Base-by-base conservation (phyloP, 2,888 invertebrate species). In the Idaea straminata region DNA sequence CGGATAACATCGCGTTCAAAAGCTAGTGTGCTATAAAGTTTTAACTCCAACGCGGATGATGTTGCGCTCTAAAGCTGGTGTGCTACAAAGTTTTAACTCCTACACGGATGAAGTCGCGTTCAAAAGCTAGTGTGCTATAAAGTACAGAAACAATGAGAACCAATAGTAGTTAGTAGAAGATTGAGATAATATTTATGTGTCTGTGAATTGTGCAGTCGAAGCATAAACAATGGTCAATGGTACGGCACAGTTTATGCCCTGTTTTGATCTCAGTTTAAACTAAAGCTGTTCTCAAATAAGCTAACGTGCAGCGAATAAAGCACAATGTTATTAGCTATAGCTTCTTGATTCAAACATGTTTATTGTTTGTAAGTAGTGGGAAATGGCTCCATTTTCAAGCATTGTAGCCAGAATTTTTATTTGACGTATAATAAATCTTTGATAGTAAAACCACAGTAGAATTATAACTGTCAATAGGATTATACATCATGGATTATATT, bases 181-280 rank as follows among this genome's bases (percentile, higher is more conserved):
- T 68, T 64, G 64, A 74, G 75, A 76, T 77, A 69, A 82, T 87
- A 87, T 88, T 88, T 88, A 88, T 87, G 86, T 77, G 88, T 87
- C 87, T 88, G 83, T 79, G 84, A 76, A 78, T 79, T 72, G 76
- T 75, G 70, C 74, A 76, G 75, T 74, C 77, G 73, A 74, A 69
- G 74, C 83, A 83, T 87, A 84, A 88, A 84, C 86, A 85, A 86
- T 78, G 74, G 74, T 70, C 82, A 83, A 80, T 83, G 82, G 81
- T 71, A 78, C 74, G 84, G 79, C 85, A 84, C 84, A 80, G 86
- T 86, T 84, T 86, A 84, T 84, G 83, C 65, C 62, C 67, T 62
- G 68, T 64, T 68, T 68, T 64, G 47, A 66, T 63, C 61, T 35
- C 5, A 62, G 61, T 58, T 60, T 62, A 61, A 59, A 59, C 35